Evolutionary conservation across 1,140 invertebrate genomes (phyloP).

Genomic region (Medauroidea extradentata): DNA sequence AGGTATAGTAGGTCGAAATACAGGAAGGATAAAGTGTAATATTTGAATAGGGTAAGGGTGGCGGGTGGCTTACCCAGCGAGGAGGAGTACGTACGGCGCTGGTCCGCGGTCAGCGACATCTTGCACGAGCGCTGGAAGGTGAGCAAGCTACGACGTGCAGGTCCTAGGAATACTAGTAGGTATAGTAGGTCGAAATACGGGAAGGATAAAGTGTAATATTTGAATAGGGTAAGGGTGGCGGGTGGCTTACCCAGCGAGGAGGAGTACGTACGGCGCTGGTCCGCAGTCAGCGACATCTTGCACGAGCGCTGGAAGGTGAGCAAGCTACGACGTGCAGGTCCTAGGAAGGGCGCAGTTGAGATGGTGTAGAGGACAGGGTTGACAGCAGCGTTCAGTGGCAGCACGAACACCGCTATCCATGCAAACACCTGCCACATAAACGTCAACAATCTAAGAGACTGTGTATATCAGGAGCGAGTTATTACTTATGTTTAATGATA

Average conservation of each 20-base stretch:
- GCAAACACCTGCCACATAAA: conserved; percentile 47
- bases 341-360: conserved; percentile 40
- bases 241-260: conserved; percentile 15
- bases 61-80: too few relatives aligned
- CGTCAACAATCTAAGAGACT: too few relatives aligned
- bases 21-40: too few relatives aligned
- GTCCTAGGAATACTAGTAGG: not conserved
- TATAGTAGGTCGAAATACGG: not conserved
- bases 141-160: not conserved
- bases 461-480: too few relatives aligned
- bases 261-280: conserved; percentile 20
- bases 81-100: too few relatives aligned
- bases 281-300: conserved; percentile 12
- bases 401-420: conserved; percentile 55
- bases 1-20: not conserved
- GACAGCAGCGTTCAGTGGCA: conserved; percentile 53
- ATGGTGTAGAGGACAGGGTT: conserved; percentile 55
- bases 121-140: too few relatives aligned
- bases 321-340: conserved; percentile 13
- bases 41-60: too few relatives aligned
- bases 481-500: too few relatives aligned
- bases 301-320: conserved; percentile 15
- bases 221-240: not conserved
- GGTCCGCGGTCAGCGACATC: too few relatives aligned
- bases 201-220: too few relatives aligned